A percentile compares a stretch with the other conserved stretches of the same genome.
Evolutionary conservation across 2,888 invertebrate species (phyloP).

Genomic region (Drosophila macrospina): DNA sequence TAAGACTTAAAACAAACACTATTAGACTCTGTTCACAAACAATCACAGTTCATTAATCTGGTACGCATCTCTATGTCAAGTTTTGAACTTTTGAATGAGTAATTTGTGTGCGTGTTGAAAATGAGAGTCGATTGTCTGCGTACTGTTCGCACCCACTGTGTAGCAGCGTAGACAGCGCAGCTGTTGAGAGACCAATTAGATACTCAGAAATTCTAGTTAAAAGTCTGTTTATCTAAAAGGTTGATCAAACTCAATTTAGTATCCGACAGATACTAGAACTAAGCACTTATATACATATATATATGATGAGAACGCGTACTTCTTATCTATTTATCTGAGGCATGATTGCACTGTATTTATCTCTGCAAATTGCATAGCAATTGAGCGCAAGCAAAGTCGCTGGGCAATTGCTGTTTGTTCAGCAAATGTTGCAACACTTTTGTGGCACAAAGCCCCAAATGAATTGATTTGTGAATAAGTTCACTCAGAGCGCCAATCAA

Average conservation of each 20-base stretch:
- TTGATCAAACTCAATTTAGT: conserved; percentile 9
- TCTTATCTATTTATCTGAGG: too few species aligned
- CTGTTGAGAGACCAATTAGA: not conserved
- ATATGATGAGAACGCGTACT: conserved; percentile 2
- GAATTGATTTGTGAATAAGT: conserved; percentile 12
- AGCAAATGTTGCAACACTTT: not conserved
- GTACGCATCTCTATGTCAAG: conserved; percentile 19
- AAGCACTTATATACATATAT: too few species aligned
- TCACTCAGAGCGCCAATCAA: conserved; percentile 12
- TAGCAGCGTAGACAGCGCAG: not conserved
- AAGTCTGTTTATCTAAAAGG: conserved; percentile 2
- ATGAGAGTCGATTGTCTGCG: conserved; percentile 25
- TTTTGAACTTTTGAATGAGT: conserved; percentile 33
- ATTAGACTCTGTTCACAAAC: too few species aligned
- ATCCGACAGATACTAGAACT: not conserved
- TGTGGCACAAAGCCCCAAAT: too few species aligned
- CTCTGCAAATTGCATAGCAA: conserved; percentile 44
- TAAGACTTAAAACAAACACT: not conserved
- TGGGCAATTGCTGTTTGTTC: conserved; percentile 26
- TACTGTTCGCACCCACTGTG: conserved; percentile 5
- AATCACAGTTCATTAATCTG: conserved; percentile 1
- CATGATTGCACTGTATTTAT: conserved; percentile 61
- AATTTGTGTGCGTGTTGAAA: conserved; percentile 47
- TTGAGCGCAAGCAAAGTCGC: conserved; percentile 28
- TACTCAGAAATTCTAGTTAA: not conserved